Evolutionary conservation across 2,888 invertebrate species (phyloP).

Genomic region (Nomada ferruginata): DNA sequence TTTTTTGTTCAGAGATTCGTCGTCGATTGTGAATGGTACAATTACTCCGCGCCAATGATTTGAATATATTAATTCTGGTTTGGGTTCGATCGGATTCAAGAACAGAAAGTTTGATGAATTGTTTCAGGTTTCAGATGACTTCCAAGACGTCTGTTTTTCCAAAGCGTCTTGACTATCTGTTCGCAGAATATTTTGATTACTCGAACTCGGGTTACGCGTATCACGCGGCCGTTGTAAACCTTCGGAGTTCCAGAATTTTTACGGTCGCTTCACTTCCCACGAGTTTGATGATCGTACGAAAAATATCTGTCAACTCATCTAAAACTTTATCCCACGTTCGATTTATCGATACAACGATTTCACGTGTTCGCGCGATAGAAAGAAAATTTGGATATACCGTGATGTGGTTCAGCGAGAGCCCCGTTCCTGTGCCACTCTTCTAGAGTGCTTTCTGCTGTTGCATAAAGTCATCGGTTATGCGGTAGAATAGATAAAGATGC

Average conservation of each 20-base stretch:
- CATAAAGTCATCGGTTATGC: conserved; percentile 2
- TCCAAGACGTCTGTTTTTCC: not conserved
- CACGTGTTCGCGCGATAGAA: not conserved
- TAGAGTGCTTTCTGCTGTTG: not conserved
- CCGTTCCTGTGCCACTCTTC: not conserved
- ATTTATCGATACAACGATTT: conserved; percentile 13
- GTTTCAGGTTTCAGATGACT: not conserved
- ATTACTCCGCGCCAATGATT: too few relatives aligned
- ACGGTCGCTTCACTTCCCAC: not conserved
- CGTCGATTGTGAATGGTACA: too few relatives aligned
- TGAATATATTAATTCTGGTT: too few relatives aligned
- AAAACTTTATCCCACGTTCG: conserved; percentile 25
- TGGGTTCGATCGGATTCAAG: too few relatives aligned
- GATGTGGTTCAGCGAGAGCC: too few relatives aligned
- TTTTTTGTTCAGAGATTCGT: not conserved
- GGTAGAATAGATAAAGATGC: not conserved
- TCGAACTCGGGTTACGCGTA: too few relatives aligned
- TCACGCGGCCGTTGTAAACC: conserved; percentile 4
- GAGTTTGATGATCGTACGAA: conserved; percentile 5
- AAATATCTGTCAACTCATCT: conserved; percentile 29
- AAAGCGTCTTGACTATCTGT: not conserved
- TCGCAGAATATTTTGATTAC: not conserved
- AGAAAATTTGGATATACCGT: not conserved
- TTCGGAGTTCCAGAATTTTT: conserved; percentile 18
- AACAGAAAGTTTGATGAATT: not conserved